A percentile compares a stretch with the other conserved stretches of the same genome.
phyloP scores from a whole-genome alignment of 2,888 invertebrate species.

The Apodemia mormo region DNA sequence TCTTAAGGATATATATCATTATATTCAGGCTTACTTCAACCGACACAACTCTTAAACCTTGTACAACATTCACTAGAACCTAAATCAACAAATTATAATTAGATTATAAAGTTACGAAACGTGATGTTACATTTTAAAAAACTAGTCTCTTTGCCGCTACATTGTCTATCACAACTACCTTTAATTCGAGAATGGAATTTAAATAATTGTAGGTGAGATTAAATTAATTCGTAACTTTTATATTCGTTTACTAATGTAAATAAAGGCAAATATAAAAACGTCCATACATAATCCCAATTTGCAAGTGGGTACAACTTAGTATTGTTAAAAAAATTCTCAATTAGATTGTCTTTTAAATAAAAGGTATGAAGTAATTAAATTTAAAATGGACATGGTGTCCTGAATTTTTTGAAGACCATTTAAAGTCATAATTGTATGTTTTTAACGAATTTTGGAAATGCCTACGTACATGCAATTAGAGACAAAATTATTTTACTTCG shows the following conservation, averaged over 20 bases:
- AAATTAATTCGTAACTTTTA: not conserved
- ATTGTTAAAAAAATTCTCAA: not conserved
- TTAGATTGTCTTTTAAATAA: not conserved
- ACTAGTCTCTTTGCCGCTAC: not conserved
- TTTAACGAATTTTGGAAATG: too few species aligned
- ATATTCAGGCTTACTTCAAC: not conserved
- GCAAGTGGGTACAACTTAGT: not conserved
- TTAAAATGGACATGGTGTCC: not conserved
- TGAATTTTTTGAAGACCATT: too few species aligned
- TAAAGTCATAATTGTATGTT: too few species aligned
- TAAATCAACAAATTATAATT: constrained; percentile 2
- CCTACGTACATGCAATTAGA: too few species aligned
- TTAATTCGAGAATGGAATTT: not conserved
- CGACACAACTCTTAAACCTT: not conserved
- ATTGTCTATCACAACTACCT: not conserved
- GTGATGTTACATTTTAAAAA: not conserved
- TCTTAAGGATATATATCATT: not conserved
- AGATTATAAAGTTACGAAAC: not conserved
- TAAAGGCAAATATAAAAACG: too few species aligned
- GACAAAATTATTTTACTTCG: too few species aligned
- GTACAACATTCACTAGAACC: not conserved
- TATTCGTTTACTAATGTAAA: not conserved
- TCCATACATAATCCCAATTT: not conserved
- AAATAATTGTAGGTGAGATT: too few species aligned
- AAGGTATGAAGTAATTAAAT: not conserved